Evolutionary conservation across 2,113 vertebrate genomes (phyloP).

Genomic region (Saccopteryx bilineata): DNA sequence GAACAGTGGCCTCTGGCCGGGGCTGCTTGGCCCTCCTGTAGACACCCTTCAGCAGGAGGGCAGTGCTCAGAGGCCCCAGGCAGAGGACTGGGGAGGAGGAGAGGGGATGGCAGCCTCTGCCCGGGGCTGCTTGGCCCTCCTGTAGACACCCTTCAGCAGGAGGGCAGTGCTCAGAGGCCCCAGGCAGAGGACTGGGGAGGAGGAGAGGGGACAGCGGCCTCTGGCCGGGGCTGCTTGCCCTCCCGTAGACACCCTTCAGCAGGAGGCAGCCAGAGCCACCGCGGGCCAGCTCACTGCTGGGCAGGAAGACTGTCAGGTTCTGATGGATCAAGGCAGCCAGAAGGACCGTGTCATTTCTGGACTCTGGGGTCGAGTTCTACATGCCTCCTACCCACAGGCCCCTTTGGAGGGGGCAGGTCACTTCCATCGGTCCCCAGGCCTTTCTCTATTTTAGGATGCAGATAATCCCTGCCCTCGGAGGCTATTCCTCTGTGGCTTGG

Average conservation of each 20-base stretch:
- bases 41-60: too few species aligned
- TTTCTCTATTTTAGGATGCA: conserved; percentile 63
- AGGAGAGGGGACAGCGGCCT: neutral
- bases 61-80: neutral
- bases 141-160: neutral
- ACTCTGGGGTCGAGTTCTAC: neutral
- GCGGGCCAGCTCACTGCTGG: conserved; percentile 11
- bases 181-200: fast-evolving
- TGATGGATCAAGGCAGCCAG: neutral
- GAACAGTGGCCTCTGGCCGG: too few species aligned
- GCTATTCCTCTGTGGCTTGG: neutral
- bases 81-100: neutral
- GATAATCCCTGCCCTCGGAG: neutral
- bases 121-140: neutral
- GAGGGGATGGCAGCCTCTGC: neutral
- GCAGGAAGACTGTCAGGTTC: conserved; percentile 31
- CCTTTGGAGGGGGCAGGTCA: neutral
- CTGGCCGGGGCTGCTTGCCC: neutral
- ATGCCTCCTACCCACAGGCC: neutral
- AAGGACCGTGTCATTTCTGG: neutral
- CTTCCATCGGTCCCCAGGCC: neutral
- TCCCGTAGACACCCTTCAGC: neutral
- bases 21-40: too few species aligned
- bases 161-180: neutral
- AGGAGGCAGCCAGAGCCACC: neutral